Base-by-base conservation (phyloP, 2,797 vertebrate genomes). In the Sorex maritimensis region DNA sequence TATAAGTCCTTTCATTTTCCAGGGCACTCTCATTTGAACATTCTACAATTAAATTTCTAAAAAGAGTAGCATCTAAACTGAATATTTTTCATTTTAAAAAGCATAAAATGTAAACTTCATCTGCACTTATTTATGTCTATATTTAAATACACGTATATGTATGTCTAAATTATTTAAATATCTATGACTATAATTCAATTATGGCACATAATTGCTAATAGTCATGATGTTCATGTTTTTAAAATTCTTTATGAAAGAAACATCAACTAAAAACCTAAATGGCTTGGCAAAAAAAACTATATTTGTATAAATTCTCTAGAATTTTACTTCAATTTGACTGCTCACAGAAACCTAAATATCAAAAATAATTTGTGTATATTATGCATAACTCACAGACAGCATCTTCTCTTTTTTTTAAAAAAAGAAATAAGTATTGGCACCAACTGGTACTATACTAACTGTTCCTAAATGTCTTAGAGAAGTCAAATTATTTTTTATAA, bases 181-280 rank as follows among this genome's bases (percentile, higher is more conserved):
- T 69, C 26, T 69, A 69, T 41, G 92, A 83, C 49, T 93, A n/a
- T 80, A 94, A 21, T 87, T 68, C 14, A 93, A 72, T 92, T 94
- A 49, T 67, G 80, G 28, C 95, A 93, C 88, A 23, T 84, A 92
- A 90, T 49, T 93, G 67, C 74, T 77, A 95, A 92, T 88, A 95
- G 79, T 61, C 69, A 73, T 24, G 0, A 55, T 94, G 93, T 93
- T 90, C 94, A 30, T 92, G 90, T 71, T 93, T 91, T 38, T 71
- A 86, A 13, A 81, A 95, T 97, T 97, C 87, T 77, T 95, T 93
- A 89, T 87, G 75, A 93, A 67, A 92, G 65, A 95, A 84, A 75
- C 61, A 90, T 13, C 24, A 94, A 83, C 9, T 34, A 44, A 93
- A 75, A 34, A 96, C 0, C 34, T 46, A 91, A 93, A 38, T 46